Evolutionary conservation across 2,888 invertebrate species (phyloP), one percentile per base, ranked within the genome.

Genomic region (Cryptops parisi): DNA sequence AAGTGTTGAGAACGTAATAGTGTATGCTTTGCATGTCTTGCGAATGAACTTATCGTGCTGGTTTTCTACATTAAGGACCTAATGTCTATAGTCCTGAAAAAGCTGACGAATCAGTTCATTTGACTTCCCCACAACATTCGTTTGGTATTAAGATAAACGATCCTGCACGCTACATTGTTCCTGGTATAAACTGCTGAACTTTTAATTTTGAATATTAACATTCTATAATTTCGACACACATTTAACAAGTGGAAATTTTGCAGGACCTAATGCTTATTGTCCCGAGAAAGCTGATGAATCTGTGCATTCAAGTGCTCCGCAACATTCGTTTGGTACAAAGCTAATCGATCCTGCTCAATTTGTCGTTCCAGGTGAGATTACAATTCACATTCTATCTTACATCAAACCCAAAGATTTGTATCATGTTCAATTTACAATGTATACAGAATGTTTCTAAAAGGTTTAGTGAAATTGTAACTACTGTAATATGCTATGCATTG

Each of bases 51-150:
- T 38, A 15, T 38, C 15, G 15, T 38, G 9, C 15, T 38, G 9
- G 12, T 12, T 38, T 38, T 38, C 15, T 38, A 22, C 21, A 6
- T 17, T 33, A 33, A 48, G 87, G 88, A 5, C 90, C 90, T 0
- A 88, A 88, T n/a, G 85, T 87, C 68, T 90, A 90, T 68, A 68
- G 65, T 59, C 82, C 87, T 1, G 79, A 80, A 63, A 82, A 81
- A 61, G 77, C 82, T 0, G 77, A 79, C 33, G 74, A 74, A 59
- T 63, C 60, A 12, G 62, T 65, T 41, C 63, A 72, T 27, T 78
- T 78, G 61, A 75, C 72, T 60, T 77, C 80, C 23, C 75, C 78
- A 50, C 81, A 76, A 62, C 83, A 77, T 64, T 80, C 82, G 0
- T 79, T 85, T 66, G 82, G 83, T 24, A 73, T 80, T 58, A 84